phyloP scores from a whole-genome alignment of 2,888 invertebrate genomes.

The Criorhina ranunculi region DNA sequence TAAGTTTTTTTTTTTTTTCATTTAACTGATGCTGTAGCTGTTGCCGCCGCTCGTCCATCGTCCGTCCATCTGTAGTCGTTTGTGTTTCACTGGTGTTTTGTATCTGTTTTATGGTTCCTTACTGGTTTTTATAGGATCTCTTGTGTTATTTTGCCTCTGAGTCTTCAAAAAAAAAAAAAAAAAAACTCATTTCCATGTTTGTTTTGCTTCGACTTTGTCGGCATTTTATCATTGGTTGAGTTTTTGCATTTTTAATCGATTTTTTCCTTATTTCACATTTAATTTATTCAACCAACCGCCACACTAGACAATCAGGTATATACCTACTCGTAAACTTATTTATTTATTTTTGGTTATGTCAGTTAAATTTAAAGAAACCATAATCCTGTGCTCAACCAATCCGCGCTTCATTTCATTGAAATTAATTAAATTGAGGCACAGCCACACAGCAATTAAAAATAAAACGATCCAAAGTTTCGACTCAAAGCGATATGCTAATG shows the following conservation, averaged over 20 bases:
- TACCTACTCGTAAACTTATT: slow-evolving; percentile 23
- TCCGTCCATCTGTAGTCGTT: neutral
- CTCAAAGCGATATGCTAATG: slow-evolving; percentile 48
- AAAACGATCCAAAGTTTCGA: slow-evolving; percentile 21
- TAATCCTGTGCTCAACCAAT: slow-evolving; percentile 37
- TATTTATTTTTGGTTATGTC: slow-evolving; percentile 26
- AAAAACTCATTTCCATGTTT: slow-evolving; percentile 53
- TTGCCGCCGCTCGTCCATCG: slow-evolving; percentile 15
- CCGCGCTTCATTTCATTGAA: slow-evolving; percentile 10
- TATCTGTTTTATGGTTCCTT: slow-evolving; percentile 53
- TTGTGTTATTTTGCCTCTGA: slow-evolving; percentile 28
- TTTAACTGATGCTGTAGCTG: slow-evolving; percentile 53
- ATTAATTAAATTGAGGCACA: slow-evolving; percentile 59
- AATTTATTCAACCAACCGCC: slow-evolving; percentile 63
- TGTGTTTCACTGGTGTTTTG: slow-evolving; percentile 17
- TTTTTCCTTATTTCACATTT: slow-evolving; percentile 57
- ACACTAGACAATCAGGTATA: slow-evolving; percentile 24
- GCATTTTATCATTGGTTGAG: slow-evolving; percentile 69
- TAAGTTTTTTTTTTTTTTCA: slow-evolving; percentile 13
- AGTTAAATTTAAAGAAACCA: slow-evolving; percentile 40
- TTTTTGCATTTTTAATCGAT: slow-evolving; percentile 70
- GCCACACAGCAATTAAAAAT: slow-evolving; percentile 49
- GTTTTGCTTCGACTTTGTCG: slow-evolving; percentile 64
- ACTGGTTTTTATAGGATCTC: slow-evolving; percentile 61
- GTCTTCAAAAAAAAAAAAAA: slow-evolving; percentile 36